These are phyloP conservation scores for Episyrphus balteatus DNA, from an alignment of 1,140 invertebrate species.

Conservation along the genomic window DNA sequence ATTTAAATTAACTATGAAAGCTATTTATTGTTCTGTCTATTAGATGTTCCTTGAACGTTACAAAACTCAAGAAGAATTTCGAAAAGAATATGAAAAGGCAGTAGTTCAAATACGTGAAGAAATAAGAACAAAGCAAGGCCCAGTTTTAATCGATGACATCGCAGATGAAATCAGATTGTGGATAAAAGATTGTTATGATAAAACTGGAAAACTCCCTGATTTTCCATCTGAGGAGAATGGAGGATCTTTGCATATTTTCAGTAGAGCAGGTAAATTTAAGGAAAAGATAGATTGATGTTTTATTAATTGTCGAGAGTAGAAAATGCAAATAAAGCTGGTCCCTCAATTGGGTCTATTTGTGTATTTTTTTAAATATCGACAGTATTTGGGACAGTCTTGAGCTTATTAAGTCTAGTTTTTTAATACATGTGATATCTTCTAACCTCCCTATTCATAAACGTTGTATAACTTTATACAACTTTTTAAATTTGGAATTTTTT, in stretches of 20 bases:
- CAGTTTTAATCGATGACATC: constrained; percentile 67
- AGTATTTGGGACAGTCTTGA: too few species aligned
- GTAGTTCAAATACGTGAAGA: constrained; percentile 45
- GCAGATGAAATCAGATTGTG: constrained; percentile 74
- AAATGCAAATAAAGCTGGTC: background rate
- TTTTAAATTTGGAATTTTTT: too few species aligned
- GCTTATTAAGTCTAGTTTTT: too few species aligned
- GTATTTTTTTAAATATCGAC: too few species aligned
- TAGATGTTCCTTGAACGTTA: constrained; percentile 47
- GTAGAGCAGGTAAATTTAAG: constrained; percentile 46
- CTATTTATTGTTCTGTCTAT: background rate
- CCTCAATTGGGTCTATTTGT: too few species aligned
- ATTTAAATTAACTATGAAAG: background rate
- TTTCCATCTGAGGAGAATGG: constrained; percentile 82
- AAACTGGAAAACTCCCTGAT: constrained; percentile 81
- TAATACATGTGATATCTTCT: too few species aligned
- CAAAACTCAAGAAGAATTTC: constrained; percentile 47
- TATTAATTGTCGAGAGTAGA: background rate
- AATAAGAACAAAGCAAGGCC: constrained; percentile 50
- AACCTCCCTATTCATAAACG: too few species aligned
- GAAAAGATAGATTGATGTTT: background rate
- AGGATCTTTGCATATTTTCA: constrained; percentile 72
- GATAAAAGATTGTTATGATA: constrained; percentile 65
- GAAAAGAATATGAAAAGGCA: constrained; percentile 49
- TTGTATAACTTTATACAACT: too few species aligned